These are phyloP conservation scores for Macaca mulatta DNA, from an alignment of 2,113 vertebrate genomes.

Conservation along the genomic window DNA sequence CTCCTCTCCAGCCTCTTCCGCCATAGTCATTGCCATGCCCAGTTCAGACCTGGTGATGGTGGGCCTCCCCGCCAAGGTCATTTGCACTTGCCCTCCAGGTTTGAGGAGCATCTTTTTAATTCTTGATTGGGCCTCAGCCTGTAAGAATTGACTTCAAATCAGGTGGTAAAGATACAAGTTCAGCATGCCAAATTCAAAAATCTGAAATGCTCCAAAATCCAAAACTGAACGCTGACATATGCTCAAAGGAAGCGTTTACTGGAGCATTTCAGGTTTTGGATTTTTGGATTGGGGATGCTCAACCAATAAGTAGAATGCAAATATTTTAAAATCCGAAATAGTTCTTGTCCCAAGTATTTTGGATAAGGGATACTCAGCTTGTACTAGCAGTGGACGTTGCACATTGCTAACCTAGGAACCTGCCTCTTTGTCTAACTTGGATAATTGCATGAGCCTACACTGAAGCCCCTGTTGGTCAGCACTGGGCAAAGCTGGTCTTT, in stretches of 20 bases:
- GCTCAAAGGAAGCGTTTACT: background rate
- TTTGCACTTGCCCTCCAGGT: background rate
- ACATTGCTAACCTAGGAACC: background rate
- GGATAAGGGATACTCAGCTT: background rate
- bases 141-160: background rate
- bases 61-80: background rate
- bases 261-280: background rate
- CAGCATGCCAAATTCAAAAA: background rate
- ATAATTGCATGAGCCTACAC: constrained; percentile 51
- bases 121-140: constrained; percentile 6
- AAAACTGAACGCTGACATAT: background rate
- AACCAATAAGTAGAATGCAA: background rate
- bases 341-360: background rate
- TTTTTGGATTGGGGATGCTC: background rate
- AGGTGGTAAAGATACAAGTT: background rate
- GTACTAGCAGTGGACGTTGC: background rate
- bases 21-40: background rate
- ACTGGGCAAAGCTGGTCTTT: constrained; percentile 40
- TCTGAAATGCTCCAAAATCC: background rate
- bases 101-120: background rate
- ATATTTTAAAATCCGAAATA: background rate
- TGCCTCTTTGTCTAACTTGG: background rate
- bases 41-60: background rate
- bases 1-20: background rate
- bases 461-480: constrained; percentile 23